These are phyloP conservation scores for Thecophora atra DNA, from an alignment of 2,888 invertebrate genomes.

Conservation along the genomic window DNA sequence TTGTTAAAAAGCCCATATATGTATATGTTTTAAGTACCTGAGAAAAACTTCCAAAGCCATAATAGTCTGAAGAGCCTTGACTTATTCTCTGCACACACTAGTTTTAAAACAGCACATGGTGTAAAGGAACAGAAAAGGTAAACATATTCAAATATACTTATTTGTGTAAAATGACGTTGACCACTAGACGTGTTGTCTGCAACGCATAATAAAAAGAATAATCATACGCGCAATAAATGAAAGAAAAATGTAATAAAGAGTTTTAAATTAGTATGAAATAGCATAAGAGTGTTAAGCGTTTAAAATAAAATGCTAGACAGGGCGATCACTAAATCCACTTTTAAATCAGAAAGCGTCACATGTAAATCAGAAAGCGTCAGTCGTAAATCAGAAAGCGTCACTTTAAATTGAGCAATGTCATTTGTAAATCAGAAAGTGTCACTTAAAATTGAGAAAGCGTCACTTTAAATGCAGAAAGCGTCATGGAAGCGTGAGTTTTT, in stretches of 20 bases:
- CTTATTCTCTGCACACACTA: constrained; percentile 44
- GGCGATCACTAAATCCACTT: too few species aligned
- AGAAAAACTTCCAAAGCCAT: constrained; percentile 75
- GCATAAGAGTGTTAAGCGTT: neutral
- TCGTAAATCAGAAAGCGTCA: too few species aligned
- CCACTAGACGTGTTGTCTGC: neutral
- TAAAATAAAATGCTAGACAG: too few species aligned
- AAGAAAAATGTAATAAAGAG: neutral
- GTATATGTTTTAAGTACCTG: constrained; percentile 68
- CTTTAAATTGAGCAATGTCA: too few species aligned
- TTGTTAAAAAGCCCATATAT: neutral
- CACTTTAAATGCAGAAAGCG: too few species aligned
- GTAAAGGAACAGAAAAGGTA: neutral
- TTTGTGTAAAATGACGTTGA: neutral
- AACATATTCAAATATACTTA: neutral
- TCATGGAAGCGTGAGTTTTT: too few species aligned
- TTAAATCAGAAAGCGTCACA: too few species aligned
- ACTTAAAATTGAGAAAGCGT: too few species aligned
- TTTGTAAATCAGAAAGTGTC: too few species aligned
- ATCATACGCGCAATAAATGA: neutral
- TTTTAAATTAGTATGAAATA: neutral
- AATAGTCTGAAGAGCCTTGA: constrained; percentile 63
- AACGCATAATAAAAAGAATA: neutral
- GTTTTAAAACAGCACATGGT: neutral
- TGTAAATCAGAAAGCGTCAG: too few species aligned